Evolutionary conservation across 1,140 invertebrate genomes (phyloP), one percentile per base, ranked within the genome.

Genomic region (Drosophila lowei): DNA sequence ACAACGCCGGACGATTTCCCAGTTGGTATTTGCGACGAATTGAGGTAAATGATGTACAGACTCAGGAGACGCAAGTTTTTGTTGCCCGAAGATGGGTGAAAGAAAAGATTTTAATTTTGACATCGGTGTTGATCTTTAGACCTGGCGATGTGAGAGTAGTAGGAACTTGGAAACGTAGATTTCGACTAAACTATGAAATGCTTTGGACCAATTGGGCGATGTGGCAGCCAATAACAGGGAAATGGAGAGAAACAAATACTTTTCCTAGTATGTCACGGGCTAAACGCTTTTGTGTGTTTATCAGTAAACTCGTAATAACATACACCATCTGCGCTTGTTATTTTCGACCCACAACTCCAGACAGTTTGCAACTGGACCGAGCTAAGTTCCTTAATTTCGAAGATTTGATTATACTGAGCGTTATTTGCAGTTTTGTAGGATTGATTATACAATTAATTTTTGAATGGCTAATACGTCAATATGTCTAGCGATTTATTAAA

Each of bases 1-100:
- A 79, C 43, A 77, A 63, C 16, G 25, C n/a, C 1, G 80, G 80
- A 15, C 55, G 80, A 0, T 79, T 62, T 66, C 80, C 80, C 2
- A 73, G 43, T 16, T 84, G 80, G 80, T 84, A 23, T 30, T 6
- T 84, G 18, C 25, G 47, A 0, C 23, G 64, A 21, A 52, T 84
- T 18, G 72, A 76, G 11, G 6, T 84, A 2, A 34, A 28, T 13
- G 80, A 84, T n/a, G 6, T 85, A 0, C 67, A 84, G 21, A 56
- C 58, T 6, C 34, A 56, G 0, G 4, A 73, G 8, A 50, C 47
- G 16, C 80, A 84, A 42, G n/a, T 73, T 0, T 84, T 84, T 6
- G 1, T 68, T 0, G 60, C 67, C 0, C 25, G 13, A 0, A 25
- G 55, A 15, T 84, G 80, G 80, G 21, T 84, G 7, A 59, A n/a